These are phyloP conservation scores for Calliopum simillimum DNA, from an alignment of 2,888 invertebrate genomes.

Conservation along the genomic window DNA sequence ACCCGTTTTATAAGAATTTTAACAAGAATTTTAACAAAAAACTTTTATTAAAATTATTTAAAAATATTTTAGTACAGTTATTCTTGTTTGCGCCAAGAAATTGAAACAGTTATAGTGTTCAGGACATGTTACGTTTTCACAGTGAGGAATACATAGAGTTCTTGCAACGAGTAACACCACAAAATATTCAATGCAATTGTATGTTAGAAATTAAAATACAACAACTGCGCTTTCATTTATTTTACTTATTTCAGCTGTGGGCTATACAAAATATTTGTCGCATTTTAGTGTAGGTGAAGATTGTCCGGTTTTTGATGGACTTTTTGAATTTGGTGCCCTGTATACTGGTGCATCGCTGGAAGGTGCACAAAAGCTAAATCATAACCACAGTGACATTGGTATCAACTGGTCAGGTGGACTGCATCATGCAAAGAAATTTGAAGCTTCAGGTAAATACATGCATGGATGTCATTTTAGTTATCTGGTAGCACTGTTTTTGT, in stretches of 20 bases:
- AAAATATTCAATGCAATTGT: conserved; percentile 82
- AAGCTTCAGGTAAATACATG: conserved; percentile 86
- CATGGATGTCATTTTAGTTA: too few relatives aligned
- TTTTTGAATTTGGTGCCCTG: conserved; percentile 98
- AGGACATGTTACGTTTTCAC: conserved; percentile 98
- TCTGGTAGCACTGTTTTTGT: neutral
- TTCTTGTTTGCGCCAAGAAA: too few relatives aligned
- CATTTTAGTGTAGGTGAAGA: conserved; percentile 98
- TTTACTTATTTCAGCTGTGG: conserved; percentile 61
- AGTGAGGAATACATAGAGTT: conserved; percentile 99
- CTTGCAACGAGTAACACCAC: conserved; percentile 93
- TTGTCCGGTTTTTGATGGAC: conserved; percentile 94
- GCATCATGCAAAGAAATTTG: conserved; percentile 99
- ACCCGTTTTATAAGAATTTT: too few relatives aligned
- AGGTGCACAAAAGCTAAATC: conserved; percentile 96
- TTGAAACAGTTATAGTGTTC: conserved; percentile 81
- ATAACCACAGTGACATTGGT: conserved; percentile 95
- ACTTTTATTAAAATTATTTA: neutral
- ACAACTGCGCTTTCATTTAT: conserved; percentile 40
- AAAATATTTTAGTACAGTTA: neutral
- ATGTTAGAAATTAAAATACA: conserved; percentile 57
- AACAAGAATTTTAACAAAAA: too few relatives aligned
- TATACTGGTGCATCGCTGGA: conserved; percentile 98
- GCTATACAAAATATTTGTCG: conserved; percentile 90
- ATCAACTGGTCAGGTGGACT: conserved; percentile 99